Conservation (phyloP, 2,888 invertebrate genomes). For the Bombylius discolor region DNA sequence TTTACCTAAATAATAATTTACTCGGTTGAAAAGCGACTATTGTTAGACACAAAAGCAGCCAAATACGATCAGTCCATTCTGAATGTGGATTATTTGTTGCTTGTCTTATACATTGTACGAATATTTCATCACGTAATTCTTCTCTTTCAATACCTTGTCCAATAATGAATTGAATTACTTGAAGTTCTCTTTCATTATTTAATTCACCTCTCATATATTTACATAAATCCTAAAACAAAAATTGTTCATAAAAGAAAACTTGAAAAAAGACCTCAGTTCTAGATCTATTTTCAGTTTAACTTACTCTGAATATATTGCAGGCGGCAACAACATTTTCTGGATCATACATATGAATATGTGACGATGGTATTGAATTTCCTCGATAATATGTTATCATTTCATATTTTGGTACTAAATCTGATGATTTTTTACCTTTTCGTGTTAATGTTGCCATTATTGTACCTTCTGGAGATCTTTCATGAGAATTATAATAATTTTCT, state of each 20-base stretch:
- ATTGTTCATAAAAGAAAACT: not conserved
- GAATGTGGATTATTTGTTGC: constrained; percentile 77
- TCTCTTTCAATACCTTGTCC: constrained; percentile 81
- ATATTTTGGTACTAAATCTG: constrained; percentile 72
- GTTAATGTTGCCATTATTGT: constrained; percentile 79
- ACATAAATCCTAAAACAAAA: constrained; percentile 58
- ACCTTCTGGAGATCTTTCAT: constrained; percentile 73
- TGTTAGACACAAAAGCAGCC: constrained; percentile 78
- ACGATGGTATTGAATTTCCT: constrained; percentile 77
- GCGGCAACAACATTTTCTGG: constrained; percentile 85
- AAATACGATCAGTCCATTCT: constrained; percentile 73
- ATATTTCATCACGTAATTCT: constrained; percentile 82
- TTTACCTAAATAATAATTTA: constrained; percentile 30
- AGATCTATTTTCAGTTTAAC: constrained; percentile 19
- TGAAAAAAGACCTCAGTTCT: not conserved
- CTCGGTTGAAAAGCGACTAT: constrained; percentile 84
- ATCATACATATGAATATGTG: constrained; percentile 90
- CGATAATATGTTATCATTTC: constrained; percentile 88
- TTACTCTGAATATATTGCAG: constrained; percentile 79
- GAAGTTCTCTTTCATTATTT: constrained; percentile 68
- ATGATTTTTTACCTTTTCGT: constrained; percentile 58
- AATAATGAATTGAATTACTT: constrained; percentile 72
- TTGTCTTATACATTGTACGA: constrained; percentile 78
- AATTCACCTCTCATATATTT: constrained; percentile 82
- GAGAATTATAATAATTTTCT: constrained; percentile 83